Evolutionary conservation across 2,797 vertebrate species (phyloP), one percentile per base, ranked within the genome.

Genomic region (Pseudochaenichthys georgianus): DNA sequence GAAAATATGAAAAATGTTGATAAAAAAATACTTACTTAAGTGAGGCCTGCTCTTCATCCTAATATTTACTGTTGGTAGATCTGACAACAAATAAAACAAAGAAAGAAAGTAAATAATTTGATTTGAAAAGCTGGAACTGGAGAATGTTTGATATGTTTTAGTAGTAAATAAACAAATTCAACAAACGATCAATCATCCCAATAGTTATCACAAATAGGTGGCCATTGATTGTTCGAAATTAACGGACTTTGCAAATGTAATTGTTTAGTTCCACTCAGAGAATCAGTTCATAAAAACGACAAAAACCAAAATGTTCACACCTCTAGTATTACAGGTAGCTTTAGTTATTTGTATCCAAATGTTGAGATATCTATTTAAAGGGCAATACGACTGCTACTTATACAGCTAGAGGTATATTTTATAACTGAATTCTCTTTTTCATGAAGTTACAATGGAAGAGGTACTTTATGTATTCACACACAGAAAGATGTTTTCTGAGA

Each of bases 401-500:
- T 11, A n/a, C 3, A 65, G 34, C 34, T 38, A 38, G 34, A 9
- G 34, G 3, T 11, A 19, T 4, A 54, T 45, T 4, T 38, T 13
- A 46, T 16, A 28, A 13, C 45, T 5, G 1, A 19, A 61, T 53
- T 48, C 21, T 43, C 43, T 50, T 62, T 72, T 67, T 46, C 0
- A 23, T 53, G 23, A 28, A 16, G 21, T 15, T 74, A 51, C 19
- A 50, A 53, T 64, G 17, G 4, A 47, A 1, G 0, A 19, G 7
- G 19, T 17, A 15, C 31, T 70, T 58, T 2, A 21, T 10, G 28
- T 1, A 41, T 42, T 57, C 12, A 5, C 4, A 17, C 19, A 13
- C n/a, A 17, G 31, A 50, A 62, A 34, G 5, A 61, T 38, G 1
- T 61, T 64, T 58, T 47, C 46, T 38, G 38, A 80, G 43, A 41